Evolutionary conservation across 2,113 vertebrate species (phyloP).

Genomic region (Campylorhamphus procurvoides): DNA sequence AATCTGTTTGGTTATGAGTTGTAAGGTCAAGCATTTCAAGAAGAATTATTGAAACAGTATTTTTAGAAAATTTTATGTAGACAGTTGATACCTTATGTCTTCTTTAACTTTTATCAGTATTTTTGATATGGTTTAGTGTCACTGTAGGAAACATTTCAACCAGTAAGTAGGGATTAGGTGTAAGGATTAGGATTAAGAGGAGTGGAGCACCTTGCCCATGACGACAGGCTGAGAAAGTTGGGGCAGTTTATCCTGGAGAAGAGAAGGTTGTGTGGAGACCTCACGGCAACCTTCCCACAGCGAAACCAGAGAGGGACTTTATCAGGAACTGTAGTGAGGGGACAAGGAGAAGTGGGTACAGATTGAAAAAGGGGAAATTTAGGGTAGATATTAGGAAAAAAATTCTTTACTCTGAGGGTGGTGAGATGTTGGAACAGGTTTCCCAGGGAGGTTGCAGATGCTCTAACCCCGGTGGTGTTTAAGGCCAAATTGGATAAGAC

Average conservation of each 20-base stretch:
- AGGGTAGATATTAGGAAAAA: background rate
- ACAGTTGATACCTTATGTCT: background rate
- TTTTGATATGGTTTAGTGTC: background rate
- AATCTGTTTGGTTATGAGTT: background rate
- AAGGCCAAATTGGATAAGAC: background rate
- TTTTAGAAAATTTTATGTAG: background rate
- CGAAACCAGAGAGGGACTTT: background rate
- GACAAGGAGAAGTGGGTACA: background rate
- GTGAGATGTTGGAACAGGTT: background rate
- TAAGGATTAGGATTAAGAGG: background rate
- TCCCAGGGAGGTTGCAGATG: background rate
- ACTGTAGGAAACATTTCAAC: background rate
- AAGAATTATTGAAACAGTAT: background rate
- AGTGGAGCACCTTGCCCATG: background rate
- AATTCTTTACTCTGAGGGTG: background rate
- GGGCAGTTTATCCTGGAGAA: background rate
- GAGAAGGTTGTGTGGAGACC: background rate
- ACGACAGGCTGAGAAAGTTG: background rate
- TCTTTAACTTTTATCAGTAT: background rate
- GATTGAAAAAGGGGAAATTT: background rate
- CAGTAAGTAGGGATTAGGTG: background rate
- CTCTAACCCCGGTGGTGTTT: background rate
- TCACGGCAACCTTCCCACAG: background rate
- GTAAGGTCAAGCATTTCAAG: background rate
- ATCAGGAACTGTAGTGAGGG: background rate